Evolutionary conservation across 2,888 invertebrate genomes (phyloP), one percentile per base, ranked within the genome.

Genomic region (Amblyjoppa fuscipennis): DNA sequence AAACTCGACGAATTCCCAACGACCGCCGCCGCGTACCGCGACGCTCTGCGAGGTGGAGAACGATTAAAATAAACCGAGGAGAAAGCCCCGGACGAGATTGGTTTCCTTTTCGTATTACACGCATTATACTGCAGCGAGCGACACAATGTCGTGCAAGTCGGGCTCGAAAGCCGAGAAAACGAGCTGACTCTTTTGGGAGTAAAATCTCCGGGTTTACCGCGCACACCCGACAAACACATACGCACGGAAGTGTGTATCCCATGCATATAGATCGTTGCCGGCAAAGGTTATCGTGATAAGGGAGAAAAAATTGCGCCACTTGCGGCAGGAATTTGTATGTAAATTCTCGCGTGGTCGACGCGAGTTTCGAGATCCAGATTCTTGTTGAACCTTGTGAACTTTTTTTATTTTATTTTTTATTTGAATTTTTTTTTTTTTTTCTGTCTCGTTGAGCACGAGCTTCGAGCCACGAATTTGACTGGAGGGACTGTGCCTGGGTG

Each of bases 341-440:
- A 59, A 73, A 73, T 73, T 73, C 31, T 73, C 59, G 73, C 59
- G 59, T 73, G 59, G 73, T 73, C 56, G 73, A 41, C 59, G 73
- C 41, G 41, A 59, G 59, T 73, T 73, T 59, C 59, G 31, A 51
- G 25, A 56, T 56, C 59, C 51, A 31, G 25, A 56, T 56, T 28
- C 59, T 73, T 38, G 73, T 59, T 56, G 73, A 16, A 13, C 38
- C 38, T 73, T 73, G 38, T n/a, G 20, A 56, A 11, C 41, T 41
- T 73, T 73, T 59, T 59, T 59, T 41, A 0, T 25, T 56, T 53
- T 20, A 5, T 16, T 53, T 53, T 53, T 59, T 9, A 11, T 59
- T 25, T 59, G 13, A 45, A 11, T 59, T 59, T 53, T 16, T 20
- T n/a, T 53, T 51, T 11, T 51, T 56, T 56, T 20, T 56, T 2